phyloP scores from a whole-genome alignment of 1,140 invertebrate species.

The Brachionus sp. region DNA sequence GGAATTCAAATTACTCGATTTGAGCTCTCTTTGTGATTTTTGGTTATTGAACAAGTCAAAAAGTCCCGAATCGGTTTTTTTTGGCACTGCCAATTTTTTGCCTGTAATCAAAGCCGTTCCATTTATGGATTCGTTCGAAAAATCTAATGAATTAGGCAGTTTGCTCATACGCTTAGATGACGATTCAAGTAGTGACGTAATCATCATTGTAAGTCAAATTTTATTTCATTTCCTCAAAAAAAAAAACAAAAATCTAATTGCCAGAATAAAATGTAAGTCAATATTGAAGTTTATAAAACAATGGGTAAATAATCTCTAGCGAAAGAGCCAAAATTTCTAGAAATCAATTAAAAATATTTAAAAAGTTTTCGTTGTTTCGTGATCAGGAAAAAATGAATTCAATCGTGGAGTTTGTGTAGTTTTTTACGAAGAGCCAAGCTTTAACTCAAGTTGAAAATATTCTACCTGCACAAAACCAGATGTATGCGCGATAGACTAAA shows the following conservation, averaged over 20 bases:
- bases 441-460: not conserved
- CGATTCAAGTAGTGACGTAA: slow-evolving; percentile 19
- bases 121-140: slow-evolving; percentile 1
- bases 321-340: not conserved
- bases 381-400: not conserved
- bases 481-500: not conserved
- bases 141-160: not conserved
- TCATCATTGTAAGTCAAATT: slow-evolving; percentile 6
- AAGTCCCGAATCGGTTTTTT: not conserved
- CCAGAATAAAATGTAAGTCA: not conserved
- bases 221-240: slow-evolving; percentile 13
- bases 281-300: not conserved
- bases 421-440: not conserved
- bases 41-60: not conserved
- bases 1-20: not conserved
- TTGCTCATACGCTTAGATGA: slow-evolving; percentile 1
- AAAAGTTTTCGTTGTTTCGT: not conserved
- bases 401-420: not conserved
- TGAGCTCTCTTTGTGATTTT: not conserved
- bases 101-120: not conserved
- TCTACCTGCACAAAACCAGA: not conserved
- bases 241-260: not conserved
- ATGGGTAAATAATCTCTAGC: not conserved
- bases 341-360: not conserved
- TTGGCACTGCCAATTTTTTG: not conserved